Conservation (phyloP, 2,888 invertebrate genomes). For the Hirudinaria manillensis region DNA sequence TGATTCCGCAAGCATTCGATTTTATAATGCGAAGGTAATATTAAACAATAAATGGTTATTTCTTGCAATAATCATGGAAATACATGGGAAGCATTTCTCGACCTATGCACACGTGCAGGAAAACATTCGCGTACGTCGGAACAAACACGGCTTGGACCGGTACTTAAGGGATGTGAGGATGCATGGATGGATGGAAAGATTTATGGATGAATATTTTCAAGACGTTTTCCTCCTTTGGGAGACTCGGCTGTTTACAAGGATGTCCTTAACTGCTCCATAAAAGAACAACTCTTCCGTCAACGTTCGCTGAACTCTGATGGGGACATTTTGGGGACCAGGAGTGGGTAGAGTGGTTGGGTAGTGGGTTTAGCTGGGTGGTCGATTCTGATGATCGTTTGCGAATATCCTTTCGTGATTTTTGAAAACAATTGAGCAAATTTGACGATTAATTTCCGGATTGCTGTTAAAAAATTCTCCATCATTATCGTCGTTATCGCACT, state of each 20-base stretch:
- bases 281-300: neutral
- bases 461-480: neutral
- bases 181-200: conserved; percentile 5
- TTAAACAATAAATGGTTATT: too few relatives aligned
- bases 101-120: neutral
- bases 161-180: neutral
- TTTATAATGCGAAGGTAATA: too few relatives aligned
- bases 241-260: neutral
- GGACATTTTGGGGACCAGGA: too few relatives aligned
- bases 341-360: too few relatives aligned
- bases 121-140: neutral
- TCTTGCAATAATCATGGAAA: too few relatives aligned
- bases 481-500: neutral
- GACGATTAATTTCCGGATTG: too few relatives aligned
- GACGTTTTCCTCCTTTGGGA: neutral
- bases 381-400: too few relatives aligned
- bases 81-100: too few relatives aligned
- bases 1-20: too few relatives aligned
- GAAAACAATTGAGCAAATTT: too few relatives aligned
- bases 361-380: too few relatives aligned
- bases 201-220: neutral
- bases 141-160: neutral
- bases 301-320: neutral
- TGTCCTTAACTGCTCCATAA: neutral
- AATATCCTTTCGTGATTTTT: too few relatives aligned